Base-by-base conservation (phyloP, 2,113 vertebrate genomes). In the Pipra filicauda region DNA sequence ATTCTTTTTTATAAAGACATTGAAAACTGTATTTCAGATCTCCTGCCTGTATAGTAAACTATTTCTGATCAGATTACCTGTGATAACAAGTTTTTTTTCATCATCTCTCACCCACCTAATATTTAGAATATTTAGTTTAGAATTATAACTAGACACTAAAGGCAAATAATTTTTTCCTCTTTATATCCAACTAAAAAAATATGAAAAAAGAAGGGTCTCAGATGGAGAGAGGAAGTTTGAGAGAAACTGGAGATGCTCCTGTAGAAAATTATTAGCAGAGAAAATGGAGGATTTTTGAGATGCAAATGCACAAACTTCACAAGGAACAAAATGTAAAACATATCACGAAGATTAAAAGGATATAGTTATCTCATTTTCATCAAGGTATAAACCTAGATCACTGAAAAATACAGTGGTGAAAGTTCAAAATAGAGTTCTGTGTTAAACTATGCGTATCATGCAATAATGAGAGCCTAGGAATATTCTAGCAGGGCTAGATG, bases 121-220 rank as follows among this genome's bases (percentile, higher is more conserved):
- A 35, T 35, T 74, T 78, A 43, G n/a, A 84, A 33, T 81, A 67
- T 72, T 74, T 58, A 12, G 7, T 66, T 73, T 89, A 74, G 33
- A 78, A 81, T 52, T 87, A 39, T 11, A 85, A 65, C 39, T 39
- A 39, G 39, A 39, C 39, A 39, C 39, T 39, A 39, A 39, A 11
- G 39, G 39, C 39, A 39, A 39, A 39, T 39, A 39, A 39, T 39
- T 39, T 11, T 39, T 11, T 39, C 39, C 39, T 8, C 9, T 57
- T 64, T 20, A 5, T 85, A 44, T 24, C 11, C 27, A 10, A 78
- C 2, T 0, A 66, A n/a, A 12, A 30, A 46, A 8, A 20, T 0
- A 37, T 8, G 0, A 17, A 58, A 58, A 51, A 58, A 37, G 1
- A 11, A 67, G 9, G 2, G 4, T 57, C 44, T 61, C 27, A 91